Conservation (phyloP, 2,113 vertebrate genomes). For the Rhinoderma darwinii region DNA sequence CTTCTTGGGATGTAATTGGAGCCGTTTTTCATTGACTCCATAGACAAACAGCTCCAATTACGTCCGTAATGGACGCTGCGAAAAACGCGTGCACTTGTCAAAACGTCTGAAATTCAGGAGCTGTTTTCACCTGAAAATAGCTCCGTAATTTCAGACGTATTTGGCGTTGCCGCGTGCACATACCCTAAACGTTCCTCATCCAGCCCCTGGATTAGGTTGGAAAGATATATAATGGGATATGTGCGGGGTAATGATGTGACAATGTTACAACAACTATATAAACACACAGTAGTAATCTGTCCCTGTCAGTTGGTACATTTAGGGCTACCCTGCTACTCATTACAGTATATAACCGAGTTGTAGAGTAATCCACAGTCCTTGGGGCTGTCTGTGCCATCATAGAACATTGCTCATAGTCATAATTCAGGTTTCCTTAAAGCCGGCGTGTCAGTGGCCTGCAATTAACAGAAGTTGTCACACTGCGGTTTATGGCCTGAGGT, state of each 20-base stretch:
- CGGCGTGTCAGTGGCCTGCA: slow-evolving; percentile 57
- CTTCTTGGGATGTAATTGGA: no score
- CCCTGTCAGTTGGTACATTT: slow-evolving; percentile 1
- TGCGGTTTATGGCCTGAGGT: slow-evolving; percentile 50
- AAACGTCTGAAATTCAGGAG: no score
- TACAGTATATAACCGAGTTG: not conserved
- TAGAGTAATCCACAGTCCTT: slow-evolving; percentile 24
- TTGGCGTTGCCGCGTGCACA: no score
- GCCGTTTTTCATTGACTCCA: no score
- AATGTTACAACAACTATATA: not conserved
- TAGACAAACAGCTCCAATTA: no score
- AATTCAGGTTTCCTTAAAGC: slow-evolving; percentile 35
- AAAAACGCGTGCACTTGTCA: no score
- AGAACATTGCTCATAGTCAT: not conserved
- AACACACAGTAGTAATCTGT: slow-evolving; percentile 20
- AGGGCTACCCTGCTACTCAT: not conserved
- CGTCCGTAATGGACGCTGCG: no score
- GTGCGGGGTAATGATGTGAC: not conserved
- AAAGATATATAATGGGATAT: not conserved
- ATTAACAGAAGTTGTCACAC: slow-evolving; percentile 51
- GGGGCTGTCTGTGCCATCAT: slow-evolving; percentile 29
- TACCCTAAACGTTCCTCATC: no score
- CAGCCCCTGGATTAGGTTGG: not conserved
- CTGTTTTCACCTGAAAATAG: no score
- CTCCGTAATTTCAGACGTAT: no score